Evolutionary conservation across 1,140 invertebrate genomes (phyloP), one percentile per base, ranked within the genome.

Genomic region (Megathymus violae): DNA sequence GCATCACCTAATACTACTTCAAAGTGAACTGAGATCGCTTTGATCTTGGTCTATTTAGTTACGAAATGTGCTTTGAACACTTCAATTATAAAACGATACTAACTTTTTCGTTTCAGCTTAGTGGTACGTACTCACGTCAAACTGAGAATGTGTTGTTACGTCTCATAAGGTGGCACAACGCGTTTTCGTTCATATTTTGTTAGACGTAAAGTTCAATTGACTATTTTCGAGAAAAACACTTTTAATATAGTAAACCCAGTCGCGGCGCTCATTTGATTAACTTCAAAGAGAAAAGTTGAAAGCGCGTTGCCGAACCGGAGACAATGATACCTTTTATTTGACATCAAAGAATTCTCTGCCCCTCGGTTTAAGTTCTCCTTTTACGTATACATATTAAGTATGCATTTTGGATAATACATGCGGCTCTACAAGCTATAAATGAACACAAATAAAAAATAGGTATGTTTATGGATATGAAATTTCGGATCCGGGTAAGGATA

Each of bases 241-340:
- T 34, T 80, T 79, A 82, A 85, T 81, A 82, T 80, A 81, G 77
- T 82, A 76, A 85, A 80, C 76, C 63, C 73, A 81, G 74, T 38
- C 76, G 74, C 64, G 66, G 56, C 76, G 80, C 75, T 86, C 82
- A 88, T 88, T 88, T 86, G 80, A 86, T 86, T 84, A 81, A 86
- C 85, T 85, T 88, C 85, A 88, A 88, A 88, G 83, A 69, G 80
- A 80, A 82, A 80, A 82, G 76, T 80, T 86, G 76, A 88, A 85
- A 88, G 83, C 82, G 73, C 76, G 71, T 86, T 79, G 76, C 67
- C 80, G 76, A 79, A 80, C 78, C 83, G 80, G 80, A 84, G 85
- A 88, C 85, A 86, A 88, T 88, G 79, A 88, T 88, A 85, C 83
- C 82, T 88, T 88, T 86, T 88, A 87, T 87, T 83, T 77, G 73